Evolutionary conservation across 2,113 vertebrate species (phyloP).

Genomic region (Petroica traversi): DNA sequence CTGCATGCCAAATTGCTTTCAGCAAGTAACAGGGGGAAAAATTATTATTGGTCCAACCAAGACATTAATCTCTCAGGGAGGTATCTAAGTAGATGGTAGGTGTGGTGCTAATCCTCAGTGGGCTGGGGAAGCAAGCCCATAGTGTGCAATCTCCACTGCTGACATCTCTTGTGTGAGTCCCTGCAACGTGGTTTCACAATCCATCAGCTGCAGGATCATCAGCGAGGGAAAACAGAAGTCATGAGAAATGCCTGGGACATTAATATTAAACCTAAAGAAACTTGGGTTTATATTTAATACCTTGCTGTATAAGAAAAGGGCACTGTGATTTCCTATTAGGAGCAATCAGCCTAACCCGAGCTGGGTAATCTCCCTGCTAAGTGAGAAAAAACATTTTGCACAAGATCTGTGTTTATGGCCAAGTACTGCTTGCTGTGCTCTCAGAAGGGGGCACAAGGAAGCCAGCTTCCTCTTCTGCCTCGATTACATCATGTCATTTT

Average conservation of each 20-base stretch:
- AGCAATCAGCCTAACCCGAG: neutral
- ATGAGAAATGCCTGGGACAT: slow-evolving; percentile 1
- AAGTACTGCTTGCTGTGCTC: neutral
- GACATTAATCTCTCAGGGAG: neutral
- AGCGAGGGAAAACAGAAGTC: slow-evolving; percentile 30
- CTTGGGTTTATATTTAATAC: neutral
- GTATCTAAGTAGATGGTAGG: neutral
- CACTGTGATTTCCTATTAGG: neutral
- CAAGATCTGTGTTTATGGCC: neutral
- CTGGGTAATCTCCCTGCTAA: neutral
- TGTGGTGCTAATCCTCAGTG: slow-evolving; percentile 45
- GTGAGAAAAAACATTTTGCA: neutral
- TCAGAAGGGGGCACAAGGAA: neutral
- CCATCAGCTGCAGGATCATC: neutral
- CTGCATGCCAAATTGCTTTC: neutral
- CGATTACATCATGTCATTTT: neutral
- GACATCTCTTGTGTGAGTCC: neutral
- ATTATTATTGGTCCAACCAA: neutral
- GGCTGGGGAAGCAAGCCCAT: neutral
- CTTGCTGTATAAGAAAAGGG: neutral
- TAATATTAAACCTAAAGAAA: neutral
- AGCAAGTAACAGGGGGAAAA: neutral
- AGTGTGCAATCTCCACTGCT: neutral
- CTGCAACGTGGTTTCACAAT: slow-evolving; percentile 10
- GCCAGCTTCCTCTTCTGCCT: neutral